phyloP scores from a whole-genome alignment of 2,113 vertebrate species.

The Oryzias javanicus region DNA sequence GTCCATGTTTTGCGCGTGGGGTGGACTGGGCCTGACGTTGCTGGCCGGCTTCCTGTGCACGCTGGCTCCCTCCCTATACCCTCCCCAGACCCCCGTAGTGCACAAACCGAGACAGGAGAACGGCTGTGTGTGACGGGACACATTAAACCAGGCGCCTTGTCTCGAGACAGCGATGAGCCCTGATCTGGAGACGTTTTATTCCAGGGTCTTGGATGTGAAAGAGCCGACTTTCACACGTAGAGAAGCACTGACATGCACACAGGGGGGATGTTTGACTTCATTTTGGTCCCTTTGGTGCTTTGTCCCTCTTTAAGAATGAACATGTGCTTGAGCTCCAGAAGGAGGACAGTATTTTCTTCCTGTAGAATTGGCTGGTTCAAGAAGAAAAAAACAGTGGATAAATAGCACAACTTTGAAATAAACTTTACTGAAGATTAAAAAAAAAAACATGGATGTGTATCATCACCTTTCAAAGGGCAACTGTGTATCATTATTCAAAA shows the following conservation, averaged over 20 bases:
- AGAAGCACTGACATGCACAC: constrained; percentile 39
- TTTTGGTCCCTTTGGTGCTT: constrained; percentile 69
- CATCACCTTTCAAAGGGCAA: constrained; percentile 69
- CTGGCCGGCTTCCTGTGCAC: constrained; percentile 99
- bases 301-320: constrained; percentile 59
- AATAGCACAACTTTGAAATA: constrained; percentile 69
- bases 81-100: constrained; percentile 85
- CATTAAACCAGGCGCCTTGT: constrained; percentile 45
- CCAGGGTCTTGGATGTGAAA: constrained; percentile 43
- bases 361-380: constrained; percentile 54
- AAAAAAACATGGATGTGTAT: constrained; percentile 57
- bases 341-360: constrained; percentile 54
- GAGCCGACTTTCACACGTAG: constrained; percentile 32
- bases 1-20: constrained; percentile 99
- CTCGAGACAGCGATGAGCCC: constrained; percentile 45
- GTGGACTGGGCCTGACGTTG: constrained; percentile 93
- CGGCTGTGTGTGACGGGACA: constrained; percentile 78
- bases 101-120: constrained; percentile 97
- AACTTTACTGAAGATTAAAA: constrained; percentile 42
- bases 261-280: constrained; percentile 59
- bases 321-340: constrained; percentile 66
- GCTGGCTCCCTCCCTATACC: constrained; percentile 94
- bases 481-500: constrained; percentile 67
- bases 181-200: constrained; percentile 50
- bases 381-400: constrained; percentile 44